Conservation (phyloP, 2,797 vertebrate genomes). For the Micrastur ruficollis region DNA sequence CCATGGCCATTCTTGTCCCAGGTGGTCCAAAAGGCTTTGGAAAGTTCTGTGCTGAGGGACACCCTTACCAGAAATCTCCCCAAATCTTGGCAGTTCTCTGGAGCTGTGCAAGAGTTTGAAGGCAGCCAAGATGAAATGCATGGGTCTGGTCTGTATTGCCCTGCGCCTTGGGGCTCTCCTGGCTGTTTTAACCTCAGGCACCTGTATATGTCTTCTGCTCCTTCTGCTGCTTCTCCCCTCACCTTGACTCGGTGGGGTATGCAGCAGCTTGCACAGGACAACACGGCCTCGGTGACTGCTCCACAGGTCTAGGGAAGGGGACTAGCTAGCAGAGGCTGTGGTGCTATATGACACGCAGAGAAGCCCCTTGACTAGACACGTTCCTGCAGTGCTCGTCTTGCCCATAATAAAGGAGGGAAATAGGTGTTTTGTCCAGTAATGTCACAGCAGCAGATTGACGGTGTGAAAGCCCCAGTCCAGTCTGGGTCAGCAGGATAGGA, state of each 20-base stretch:
- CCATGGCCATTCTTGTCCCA: fast-evolving
- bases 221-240: not conserved
- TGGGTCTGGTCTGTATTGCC: not conserved
- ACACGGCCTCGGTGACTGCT: fast-evolving
- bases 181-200: not conserved
- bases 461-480: not conserved
- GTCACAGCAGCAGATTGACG: not conserved
- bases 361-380: not conserved
- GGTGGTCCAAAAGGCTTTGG: not conserved
- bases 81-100: not conserved
- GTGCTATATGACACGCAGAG: not conserved
- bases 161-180: not conserved
- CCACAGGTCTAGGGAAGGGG: not conserved
- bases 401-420: not conserved
- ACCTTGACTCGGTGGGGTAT: fast-evolving
- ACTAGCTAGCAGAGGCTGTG: not conserved
- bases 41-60: not conserved
- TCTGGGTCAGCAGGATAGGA: not conserved
- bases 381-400: not conserved
- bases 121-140: not conserved
- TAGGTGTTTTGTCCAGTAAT: not conserved
- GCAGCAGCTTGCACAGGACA: not conserved
- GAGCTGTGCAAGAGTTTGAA: not conserved
- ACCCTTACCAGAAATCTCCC: not conserved
- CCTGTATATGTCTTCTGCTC: not conserved